These are phyloP conservation scores for Osmoderma eremita DNA, from an alignment of 2,888 invertebrate genomes.

Conservation along the genomic window DNA sequence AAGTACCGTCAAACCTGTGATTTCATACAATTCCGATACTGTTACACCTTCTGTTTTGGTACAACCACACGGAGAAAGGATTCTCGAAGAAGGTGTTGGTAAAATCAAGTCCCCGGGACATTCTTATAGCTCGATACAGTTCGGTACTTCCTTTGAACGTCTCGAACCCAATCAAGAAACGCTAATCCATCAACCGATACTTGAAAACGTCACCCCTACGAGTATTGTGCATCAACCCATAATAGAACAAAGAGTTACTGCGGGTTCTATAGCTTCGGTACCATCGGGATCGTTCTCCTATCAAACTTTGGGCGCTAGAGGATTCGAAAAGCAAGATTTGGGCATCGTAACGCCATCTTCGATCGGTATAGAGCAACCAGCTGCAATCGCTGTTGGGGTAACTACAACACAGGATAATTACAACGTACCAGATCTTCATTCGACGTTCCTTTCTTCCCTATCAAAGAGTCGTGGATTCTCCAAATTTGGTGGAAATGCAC, in stretches of 20 bases:
- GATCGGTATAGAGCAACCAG: background rate
- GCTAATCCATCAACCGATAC: background rate
- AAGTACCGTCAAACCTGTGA: background rate
- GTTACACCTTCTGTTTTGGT: constrained; percentile 9
- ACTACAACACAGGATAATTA: constrained; percentile 9
- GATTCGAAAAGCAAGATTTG: constrained; percentile 19
- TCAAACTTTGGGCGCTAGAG: constrained; percentile 8
- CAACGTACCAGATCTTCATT: background rate
- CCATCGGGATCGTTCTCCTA: constrained; percentile 5
- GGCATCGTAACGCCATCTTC: background rate
- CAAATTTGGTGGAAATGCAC: constrained; percentile 2
- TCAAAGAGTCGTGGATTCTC: constrained; percentile 21
- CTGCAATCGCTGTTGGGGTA: too few relatives aligned
- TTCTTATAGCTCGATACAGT: background rate
- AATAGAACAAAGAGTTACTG: background rate
- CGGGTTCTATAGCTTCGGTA: constrained; percentile 4
- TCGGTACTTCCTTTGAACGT: background rate
- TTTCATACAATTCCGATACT: constrained; percentile 2
- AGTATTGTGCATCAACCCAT: background rate
- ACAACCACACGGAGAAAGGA: background rate
- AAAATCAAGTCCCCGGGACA: background rate
- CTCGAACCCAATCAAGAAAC: background rate
- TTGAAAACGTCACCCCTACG: constrained; percentile 3
- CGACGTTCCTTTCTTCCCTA: background rate
- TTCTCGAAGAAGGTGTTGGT: too few relatives aligned